Evolutionary conservation across 2,888 invertebrate genomes (phyloP), one percentile per base, ranked within the genome.

Genomic region (Pomacea canaliculata): DNA sequence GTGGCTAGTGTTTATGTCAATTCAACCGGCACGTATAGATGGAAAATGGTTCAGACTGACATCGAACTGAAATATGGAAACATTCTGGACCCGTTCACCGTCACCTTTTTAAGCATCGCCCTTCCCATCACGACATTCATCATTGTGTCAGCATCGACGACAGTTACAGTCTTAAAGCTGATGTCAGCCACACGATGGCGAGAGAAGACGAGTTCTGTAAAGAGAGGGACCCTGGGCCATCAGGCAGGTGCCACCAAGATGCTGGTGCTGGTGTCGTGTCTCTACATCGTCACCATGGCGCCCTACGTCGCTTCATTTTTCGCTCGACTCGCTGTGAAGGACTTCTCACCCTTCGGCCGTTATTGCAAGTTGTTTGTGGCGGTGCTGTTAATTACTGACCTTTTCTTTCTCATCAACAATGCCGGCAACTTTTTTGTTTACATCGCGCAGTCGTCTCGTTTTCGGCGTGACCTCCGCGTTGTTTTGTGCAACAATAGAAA

Each of bases 301-400:
- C 71, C 63, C 4, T 63, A 63, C n/a, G 71, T 63, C 37, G 7
- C 63, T 12, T 62, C 49, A 1, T 49, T 48, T 16, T 18, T 71
- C 37, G 63, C 19, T 16, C n/a, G 71, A 46, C 49, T 63, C 2
- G 13, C 62, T 48, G 27, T 63, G 13, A 10, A 23, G 1, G 63
- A 49, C n/a, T 63, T 71, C 49, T 71, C 63, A 13, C 71, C 71
- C 1, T 59, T 46, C 23, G 71, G 71, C 27, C 71, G 71, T n/a
- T 71, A 71, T 37, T 71, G 46, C 62, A 71, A 71, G 13, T 46
- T 60, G 37, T 71, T 37, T 46, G 46, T 71, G 60, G 60, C 71
- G 9, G 13, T 46, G n/a, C 37, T 46, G 7, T 13, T 56, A 10
- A 7, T 56, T 16, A 16, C 16, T 10, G 16, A 56, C 51, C 51